Evolutionary conservation across 2,888 invertebrate species (phyloP).

Genomic region (Oscheius sp.): DNA sequence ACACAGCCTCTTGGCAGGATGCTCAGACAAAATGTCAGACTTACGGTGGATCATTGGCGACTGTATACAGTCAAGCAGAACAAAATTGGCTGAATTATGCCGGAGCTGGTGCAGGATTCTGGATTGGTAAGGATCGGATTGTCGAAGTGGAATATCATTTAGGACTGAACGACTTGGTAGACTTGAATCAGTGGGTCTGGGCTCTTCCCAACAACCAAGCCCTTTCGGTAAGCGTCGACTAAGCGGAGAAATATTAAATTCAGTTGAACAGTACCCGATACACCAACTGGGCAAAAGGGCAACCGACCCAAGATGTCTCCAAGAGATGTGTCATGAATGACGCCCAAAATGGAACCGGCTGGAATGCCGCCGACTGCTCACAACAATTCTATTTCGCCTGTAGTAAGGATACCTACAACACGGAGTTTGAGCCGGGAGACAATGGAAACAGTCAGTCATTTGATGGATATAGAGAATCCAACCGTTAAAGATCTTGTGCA

Average conservation of each 20-base stretch:
- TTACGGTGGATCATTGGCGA: constrained; percentile 47
- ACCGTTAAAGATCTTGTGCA: constrained; percentile 37
- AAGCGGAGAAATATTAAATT: no score
- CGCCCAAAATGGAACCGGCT: constrained; percentile 39
- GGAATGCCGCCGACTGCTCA: constrained; percentile 45
- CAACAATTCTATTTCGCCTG: constrained; percentile 46
- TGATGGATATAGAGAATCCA: not conserved
- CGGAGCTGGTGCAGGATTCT: constrained; percentile 39
- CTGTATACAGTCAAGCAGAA: constrained; percentile 47
- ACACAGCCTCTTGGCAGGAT: constrained; percentile 47
- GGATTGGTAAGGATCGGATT: constrained; percentile 59
- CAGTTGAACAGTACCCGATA: constrained; percentile 40
- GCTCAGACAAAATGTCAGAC: constrained; percentile 47
- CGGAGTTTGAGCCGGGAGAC: constrained; percentile 29
- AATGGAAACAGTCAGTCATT: not conserved
- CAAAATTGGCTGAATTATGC: constrained; percentile 37
- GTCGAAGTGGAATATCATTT: constrained; percentile 33
- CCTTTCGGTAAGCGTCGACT: not conserved
- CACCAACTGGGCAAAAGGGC: constrained; percentile 51
- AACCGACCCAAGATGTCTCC: constrained; percentile 38
- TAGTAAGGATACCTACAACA: constrained; percentile 50
- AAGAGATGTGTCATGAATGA: constrained; percentile 47
- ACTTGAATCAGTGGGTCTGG: no score
- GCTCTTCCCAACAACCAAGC: constrained; percentile 31
- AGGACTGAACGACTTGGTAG: no score